Evolutionary conservation across 2,888 invertebrate genomes (phyloP).

Genomic region (Drosophila kanekoi): DNA sequence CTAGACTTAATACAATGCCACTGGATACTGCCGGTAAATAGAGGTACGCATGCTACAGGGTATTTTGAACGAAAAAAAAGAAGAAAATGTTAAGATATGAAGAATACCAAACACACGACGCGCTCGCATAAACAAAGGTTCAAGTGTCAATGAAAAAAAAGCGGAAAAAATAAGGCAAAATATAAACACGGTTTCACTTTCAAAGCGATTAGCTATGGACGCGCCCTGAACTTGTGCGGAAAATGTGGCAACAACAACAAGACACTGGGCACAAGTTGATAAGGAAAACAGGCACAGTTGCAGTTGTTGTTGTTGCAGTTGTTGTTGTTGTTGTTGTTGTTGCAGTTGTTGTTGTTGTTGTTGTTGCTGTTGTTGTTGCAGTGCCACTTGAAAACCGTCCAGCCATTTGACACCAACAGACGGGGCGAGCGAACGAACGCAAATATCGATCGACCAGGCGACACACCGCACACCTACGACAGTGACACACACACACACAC

Average conservation of each 20-base stretch:
- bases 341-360: slow-evolving; percentile 33
- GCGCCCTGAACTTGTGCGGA: slow-evolving; percentile 67
- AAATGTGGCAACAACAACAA: slow-evolving; percentile 40
- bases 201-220: slow-evolving; percentile 79
- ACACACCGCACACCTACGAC: slow-evolving; percentile 65
- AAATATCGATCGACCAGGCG: slow-evolving; percentile 57
- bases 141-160: slow-evolving; percentile 53
- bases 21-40: slow-evolving; percentile 4
- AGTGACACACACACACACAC: slow-evolving; percentile 23
- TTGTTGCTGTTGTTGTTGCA: slow-evolving; percentile 30
- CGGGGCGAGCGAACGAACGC: slow-evolving; percentile 26
- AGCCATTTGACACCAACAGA: slow-evolving; percentile 70
- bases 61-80: slow-evolving; percentile 20
- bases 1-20: background rate
- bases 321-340: slow-evolving; percentile 7
- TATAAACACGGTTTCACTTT: slow-evolving; percentile 82
- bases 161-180: slow-evolving; percentile 61
- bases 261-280: slow-evolving; percentile 42
- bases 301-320: slow-evolving; percentile 4
- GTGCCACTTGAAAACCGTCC: slow-evolving; percentile 58
- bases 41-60: slow-evolving; percentile 23
- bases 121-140: slow-evolving; percentile 56
- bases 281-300: slow-evolving; percentile 54
- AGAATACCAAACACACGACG: slow-evolving; percentile 52
- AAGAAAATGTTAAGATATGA: background rate